These are phyloP conservation scores for Solen grandis DNA, from an alignment of 1,140 invertebrate species.

Conservation along the genomic window DNA sequence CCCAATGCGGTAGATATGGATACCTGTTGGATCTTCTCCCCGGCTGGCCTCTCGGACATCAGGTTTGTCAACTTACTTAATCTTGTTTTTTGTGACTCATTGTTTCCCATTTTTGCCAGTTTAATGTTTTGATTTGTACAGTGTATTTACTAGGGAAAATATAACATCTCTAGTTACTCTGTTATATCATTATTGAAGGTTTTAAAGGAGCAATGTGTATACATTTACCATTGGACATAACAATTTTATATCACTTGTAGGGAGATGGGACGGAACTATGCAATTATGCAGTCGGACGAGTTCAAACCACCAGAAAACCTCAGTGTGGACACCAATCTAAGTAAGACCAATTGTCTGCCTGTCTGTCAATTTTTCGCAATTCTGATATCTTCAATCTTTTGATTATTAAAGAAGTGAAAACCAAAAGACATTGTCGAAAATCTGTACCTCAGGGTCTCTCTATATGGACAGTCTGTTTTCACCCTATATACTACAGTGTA, in stretches of 20 bases:
- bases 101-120: not conserved
- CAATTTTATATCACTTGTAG: slow-evolving; percentile 15
- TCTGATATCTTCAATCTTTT: not conserved
- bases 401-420: not conserved
- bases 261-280: slow-evolving; percentile 21
- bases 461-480: not conserved
- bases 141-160: too few species aligned
- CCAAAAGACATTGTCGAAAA: not conserved
- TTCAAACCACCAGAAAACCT: slow-evolving; percentile 3
- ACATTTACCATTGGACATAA: not conserved
- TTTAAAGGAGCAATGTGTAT: not conserved
- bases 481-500: not conserved
- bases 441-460: not conserved
- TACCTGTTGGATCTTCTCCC: too few species aligned
- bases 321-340: not conserved
- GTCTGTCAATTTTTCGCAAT: not conserved
- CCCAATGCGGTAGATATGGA: too few species aligned
- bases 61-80: not conserved
- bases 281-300: slow-evolving; percentile 19
- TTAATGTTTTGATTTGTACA: not conserved
- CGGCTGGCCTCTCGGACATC: too few species aligned
- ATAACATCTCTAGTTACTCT: too few species aligned
- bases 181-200: not conserved
- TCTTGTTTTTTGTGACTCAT: not conserved
- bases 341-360: not conserved